A percentile compares a stretch with the other conserved stretches of the same genome.
Evolutionary conservation across 2,113 vertebrate genomes (phyloP).

Genomic region (Excalfactoria chinensis): DNA sequence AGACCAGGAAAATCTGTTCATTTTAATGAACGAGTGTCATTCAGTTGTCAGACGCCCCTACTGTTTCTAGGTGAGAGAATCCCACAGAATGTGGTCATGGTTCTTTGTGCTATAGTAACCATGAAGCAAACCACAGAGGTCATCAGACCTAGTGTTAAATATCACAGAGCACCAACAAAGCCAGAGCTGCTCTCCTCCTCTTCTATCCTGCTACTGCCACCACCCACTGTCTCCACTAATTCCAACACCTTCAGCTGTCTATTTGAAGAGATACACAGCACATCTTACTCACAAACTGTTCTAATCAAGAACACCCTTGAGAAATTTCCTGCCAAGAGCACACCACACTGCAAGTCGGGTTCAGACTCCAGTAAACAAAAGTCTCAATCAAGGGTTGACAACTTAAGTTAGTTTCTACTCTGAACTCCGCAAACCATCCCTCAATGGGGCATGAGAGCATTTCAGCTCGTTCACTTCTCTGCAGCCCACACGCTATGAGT

Average conservation of each 20-base stretch:
- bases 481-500: constrained; percentile 34
- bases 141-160: neutral
- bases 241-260: neutral
- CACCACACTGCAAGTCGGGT: neutral
- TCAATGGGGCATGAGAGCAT: neutral
- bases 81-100: neutral
- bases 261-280: neutral
- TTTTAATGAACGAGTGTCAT: neutral
- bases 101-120: neutral
- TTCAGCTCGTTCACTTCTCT: neutral
- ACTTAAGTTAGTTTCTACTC: neutral
- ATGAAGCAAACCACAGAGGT: neutral
- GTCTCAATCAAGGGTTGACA: neutral
- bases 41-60: accelerated
- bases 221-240: neutral
- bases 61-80: neutral
- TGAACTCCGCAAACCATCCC: neutral
- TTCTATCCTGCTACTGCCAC: neutral
- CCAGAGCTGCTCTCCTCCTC: neutral
- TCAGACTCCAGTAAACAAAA: neutral
- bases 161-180: neutral
- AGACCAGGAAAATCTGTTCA: neutral
- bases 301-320: neutral
- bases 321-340: neutral
- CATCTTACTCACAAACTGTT: neutral